Evolutionary conservation across 2,113 vertebrate genomes (phyloP).

Genomic region (Esox niger): DNA sequence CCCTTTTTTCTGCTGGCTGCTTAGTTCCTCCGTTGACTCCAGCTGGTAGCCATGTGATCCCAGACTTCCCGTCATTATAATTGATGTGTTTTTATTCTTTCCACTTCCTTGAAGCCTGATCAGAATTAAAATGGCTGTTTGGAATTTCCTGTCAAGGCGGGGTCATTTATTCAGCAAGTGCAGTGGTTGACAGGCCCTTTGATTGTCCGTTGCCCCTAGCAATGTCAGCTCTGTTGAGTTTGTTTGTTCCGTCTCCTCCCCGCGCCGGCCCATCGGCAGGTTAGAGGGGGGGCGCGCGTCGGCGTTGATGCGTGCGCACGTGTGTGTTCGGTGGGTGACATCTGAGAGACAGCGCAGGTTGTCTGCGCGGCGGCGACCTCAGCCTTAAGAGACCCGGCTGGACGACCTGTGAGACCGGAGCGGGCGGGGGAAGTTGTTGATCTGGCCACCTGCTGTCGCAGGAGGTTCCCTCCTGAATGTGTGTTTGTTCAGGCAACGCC

Average conservation of each 20-base stretch:
- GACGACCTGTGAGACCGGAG: constrained; percentile 2
- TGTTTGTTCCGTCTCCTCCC: constrained; percentile 62
- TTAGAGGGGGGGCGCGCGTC: constrained; percentile 7
- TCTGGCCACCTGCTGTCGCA: constrained; percentile 78
- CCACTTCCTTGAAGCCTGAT: constrained; percentile 91
- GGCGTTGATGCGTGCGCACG: constrained; percentile 46
- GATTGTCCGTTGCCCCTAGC: constrained; percentile 82
- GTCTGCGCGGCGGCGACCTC: constrained; percentile 77
- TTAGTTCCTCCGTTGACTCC: constrained; percentile 77
- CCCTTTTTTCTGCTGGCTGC: constrained; percentile 69
- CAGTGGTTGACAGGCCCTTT: constrained; percentile 74
- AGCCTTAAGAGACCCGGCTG: constrained; percentile 74
- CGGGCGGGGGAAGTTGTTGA: constrained; percentile 61
- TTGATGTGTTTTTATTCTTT: constrained; percentile 92
- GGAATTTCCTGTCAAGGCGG: constrained; percentile 96
- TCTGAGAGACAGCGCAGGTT: constrained; percentile 82
- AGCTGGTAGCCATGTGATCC: constrained; percentile 89
- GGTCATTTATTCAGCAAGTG: constrained; percentile 83
- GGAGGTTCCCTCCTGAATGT: constrained; percentile 46
- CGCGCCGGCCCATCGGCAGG: not conserved
- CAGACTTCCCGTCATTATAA: constrained; percentile 91
- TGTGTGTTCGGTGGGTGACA: constrained; percentile 67
- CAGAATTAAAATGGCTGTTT: constrained; percentile 88
- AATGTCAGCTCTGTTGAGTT: constrained; percentile 53
- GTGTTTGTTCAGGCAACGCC: constrained; percentile 79